Conservation (phyloP, 2,797 vertebrate genomes). For the Pteronotus mesoamericanus region DNA sequence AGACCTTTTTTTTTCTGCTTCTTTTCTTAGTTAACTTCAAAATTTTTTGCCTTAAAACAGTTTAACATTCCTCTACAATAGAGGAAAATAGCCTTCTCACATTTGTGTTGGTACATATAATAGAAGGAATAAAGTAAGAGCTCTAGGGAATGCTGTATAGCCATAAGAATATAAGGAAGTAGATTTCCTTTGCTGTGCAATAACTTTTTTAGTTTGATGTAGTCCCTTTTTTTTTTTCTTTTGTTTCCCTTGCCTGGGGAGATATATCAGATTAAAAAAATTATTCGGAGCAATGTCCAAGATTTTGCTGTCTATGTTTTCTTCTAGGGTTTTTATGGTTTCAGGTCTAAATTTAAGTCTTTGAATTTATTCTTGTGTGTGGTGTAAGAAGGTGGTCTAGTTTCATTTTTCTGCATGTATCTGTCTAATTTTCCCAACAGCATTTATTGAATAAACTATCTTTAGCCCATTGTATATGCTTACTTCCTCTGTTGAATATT, state of each 20-base stretch:
- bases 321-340: not conserved
- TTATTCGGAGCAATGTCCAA: not conserved
- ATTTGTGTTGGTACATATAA: not conserved
- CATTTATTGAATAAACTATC: not conserved
- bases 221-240: not conserved
- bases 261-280: not conserved
- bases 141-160: not conserved
- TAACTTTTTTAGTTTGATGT: not conserved
- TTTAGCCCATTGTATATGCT: not conserved
- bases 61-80: not conserved
- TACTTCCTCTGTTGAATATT: not conserved
- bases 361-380: not conserved
- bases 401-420: not conserved
- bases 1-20: not conserved
- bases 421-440: not conserved
- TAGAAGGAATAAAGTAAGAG: not conserved
- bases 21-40: conserved; percentile 33
- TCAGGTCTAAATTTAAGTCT: not conserved
- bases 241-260: not conserved
- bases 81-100: not conserved
- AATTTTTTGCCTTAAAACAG: not conserved
- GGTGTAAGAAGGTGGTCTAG: not conserved
- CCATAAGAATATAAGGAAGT: not conserved
- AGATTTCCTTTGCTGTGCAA: not conserved
- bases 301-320: not conserved